Evolutionary conservation across 2,888 invertebrate species (phyloP).

Genomic region (Salpingus planirostris): DNA sequence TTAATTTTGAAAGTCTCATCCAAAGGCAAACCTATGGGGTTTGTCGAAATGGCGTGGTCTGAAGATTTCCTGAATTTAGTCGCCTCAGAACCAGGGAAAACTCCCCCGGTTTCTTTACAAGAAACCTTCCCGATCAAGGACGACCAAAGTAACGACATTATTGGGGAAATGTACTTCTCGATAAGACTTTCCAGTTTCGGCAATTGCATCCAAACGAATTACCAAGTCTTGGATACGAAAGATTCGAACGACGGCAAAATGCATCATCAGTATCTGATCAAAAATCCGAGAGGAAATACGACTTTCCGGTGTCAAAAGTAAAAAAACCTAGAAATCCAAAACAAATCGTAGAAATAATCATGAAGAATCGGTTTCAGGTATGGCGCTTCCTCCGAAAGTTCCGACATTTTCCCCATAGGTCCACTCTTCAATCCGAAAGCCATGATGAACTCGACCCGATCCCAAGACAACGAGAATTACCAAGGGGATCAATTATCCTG

Average conservation of each 20-base stretch:
- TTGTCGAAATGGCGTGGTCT: slow-evolving; percentile 43
- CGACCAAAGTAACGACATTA: too few species aligned
- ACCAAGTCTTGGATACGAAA: too few species aligned
- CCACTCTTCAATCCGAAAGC: too few species aligned
- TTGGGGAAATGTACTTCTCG: slow-evolving; percentile 44
- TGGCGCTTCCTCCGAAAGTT: too few species aligned
- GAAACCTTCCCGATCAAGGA: slow-evolving; percentile 39
- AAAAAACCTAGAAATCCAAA: neutral
- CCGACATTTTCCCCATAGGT: too few species aligned
- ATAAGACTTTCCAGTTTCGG: slow-evolving; percentile 47
- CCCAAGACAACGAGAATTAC: too few species aligned
- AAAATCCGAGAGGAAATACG: neutral
- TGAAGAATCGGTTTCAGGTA: too few species aligned
- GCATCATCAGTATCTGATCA: slow-evolving; percentile 5
- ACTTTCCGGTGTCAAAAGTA: slow-evolving; percentile 6
- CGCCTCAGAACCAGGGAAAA: slow-evolving; percentile 27
- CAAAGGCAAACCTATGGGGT: slow-evolving; percentile 43
- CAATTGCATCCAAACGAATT: slow-evolving; percentile 39
- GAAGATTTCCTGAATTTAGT: slow-evolving; percentile 45
- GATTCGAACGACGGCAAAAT: slow-evolving; percentile 20
- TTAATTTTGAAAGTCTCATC: slow-evolving; percentile 46
- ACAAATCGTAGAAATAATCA: too few species aligned
- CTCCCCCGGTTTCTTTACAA: slow-evolving; percentile 32
- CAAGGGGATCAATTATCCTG: too few species aligned
- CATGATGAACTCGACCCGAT: too few species aligned